Evolutionary conservation across 1,140 invertebrate species (phyloP), one percentile per base, ranked within the genome.

Genomic region (Solenopsis fugax): DNA sequence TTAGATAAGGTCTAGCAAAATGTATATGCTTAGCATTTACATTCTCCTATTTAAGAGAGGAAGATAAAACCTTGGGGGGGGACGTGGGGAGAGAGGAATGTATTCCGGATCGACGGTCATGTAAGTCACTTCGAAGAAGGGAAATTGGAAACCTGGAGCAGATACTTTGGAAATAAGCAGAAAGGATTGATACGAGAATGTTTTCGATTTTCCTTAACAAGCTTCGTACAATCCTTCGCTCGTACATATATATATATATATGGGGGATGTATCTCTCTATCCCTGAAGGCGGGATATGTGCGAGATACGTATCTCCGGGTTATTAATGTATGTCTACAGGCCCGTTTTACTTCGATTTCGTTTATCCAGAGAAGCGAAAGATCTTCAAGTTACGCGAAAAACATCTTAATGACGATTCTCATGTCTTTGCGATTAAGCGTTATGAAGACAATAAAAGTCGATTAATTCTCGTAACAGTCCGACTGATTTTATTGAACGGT

Each of bases 251-350:
- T 29, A 29, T 29, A 29, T 93, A 93, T 94, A 93, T 92, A 10
- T 4, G 88, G 89, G 89, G 92, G 90, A 93, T 93, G 91, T 92
- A 92, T 93, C 89, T 92, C 85, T 89, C 82, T 85, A 86, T 92
- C 86, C 87, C 64, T 29, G 60, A 92, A 92, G 92, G 88, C 91
- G 92, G 88, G 72, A 56, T 56, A 87, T 91, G 85, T 76, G 56
- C 75, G 84, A 94, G 93, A 94, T 94, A 92, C 92, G 92, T 93
- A 94, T 94, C 93, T 94, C 90, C 87, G 87, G 91, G 93, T 94
- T 94, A 94, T 94, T 94, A 94, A 95, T 95, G 94, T 94, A 94
- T 90, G 93, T 94, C 93, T 93, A 93, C 90, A 89, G 81, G 87
- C 82, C 85, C 86, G 82, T 84, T 88, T 82, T 86, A 77, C 80